Evolutionary conservation across 2,888 invertebrate genomes (phyloP), one percentile per base, ranked within the genome.

Genomic region (Polyommatus icarus): DNA sequence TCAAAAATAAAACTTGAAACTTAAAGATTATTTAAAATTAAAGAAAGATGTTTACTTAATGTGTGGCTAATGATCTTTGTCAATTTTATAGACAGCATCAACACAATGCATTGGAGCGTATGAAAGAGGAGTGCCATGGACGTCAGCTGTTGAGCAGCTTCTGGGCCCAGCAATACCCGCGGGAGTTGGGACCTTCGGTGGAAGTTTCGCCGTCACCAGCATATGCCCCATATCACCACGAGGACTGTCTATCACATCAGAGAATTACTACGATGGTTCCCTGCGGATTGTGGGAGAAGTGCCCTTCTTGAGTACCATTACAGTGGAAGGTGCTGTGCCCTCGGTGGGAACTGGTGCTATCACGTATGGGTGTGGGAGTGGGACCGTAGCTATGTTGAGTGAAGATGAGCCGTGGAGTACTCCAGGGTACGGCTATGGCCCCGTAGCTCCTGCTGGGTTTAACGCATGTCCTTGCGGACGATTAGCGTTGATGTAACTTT

Each of bases 241-340:
- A 15, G 89, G 89, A 4, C 82, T 88, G 4, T 80, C 82, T 1
- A 79, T 82, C 18, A 67, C 84, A 10, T 89, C 89, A 6, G 87
- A 90, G 78, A 88, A 88, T 77, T 84, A 81, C 4, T 86, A 87
- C 72, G 80, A 80, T 77, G 82, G 83, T 10, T 76, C 82, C 24
- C 76, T 83, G 3, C 79, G 80, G 29, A 81, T 81, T 1, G 76
- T 76, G 40, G 82, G 83, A 15, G 57, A 80, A 20, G 24, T 83
- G 3, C 83, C 83, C 0, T 83, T 83, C 79, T 76, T 82, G 12
- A 83, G 83, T 8, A 81, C 83, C 5, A 83, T 83, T 2, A 83
- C 77, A 50, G 76, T 87, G 46, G 85, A 87, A 79, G 88, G 87
- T 0, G 77, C 81, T 0, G 59, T 86, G 32, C 83, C 85, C 1